phyloP scores from a whole-genome alignment of 1,140 invertebrate species.

The Helicoverpa zea region DNA sequence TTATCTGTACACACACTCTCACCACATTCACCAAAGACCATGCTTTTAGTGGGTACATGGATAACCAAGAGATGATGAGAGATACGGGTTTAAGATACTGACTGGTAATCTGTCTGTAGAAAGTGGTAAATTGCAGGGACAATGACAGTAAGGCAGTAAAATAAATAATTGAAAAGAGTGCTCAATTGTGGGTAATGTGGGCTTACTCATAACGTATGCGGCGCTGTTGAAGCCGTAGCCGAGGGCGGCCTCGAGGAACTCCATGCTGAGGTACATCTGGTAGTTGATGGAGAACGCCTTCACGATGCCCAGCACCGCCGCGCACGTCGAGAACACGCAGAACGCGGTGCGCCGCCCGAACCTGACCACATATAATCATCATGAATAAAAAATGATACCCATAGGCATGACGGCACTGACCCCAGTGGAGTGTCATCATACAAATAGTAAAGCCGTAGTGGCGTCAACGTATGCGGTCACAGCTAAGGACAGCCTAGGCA shows the following conservation, averaged over 20 bases:
- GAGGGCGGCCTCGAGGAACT: conserved; percentile 86
- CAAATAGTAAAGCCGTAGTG: background rate
- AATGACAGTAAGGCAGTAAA: background rate
- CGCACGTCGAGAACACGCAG: conserved; percentile 75
- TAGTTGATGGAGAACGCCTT: conserved; percentile 87
- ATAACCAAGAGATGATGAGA: too few species aligned
- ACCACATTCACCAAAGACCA: too few species aligned
- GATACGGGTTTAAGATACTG: too few species aligned
- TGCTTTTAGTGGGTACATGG: too few species aligned
- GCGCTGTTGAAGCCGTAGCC: conserved; percentile 87
- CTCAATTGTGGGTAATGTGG: background rate
- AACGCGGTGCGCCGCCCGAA: conserved; percentile 87
- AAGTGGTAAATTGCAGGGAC: too few species aligned
- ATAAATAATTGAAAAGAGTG: conserved; percentile 39
- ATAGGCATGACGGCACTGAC: background rate
- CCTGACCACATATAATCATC: conserved; percentile 66
- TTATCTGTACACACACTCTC: background rate
- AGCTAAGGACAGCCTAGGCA: background rate
- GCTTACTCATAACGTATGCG: conserved; percentile 87
- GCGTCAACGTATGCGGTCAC: background rate
- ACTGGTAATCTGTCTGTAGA: too few species aligned
- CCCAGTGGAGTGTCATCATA: too few species aligned
- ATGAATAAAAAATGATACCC: background rate
- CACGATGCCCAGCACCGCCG: conserved; percentile 82
- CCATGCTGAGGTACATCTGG: conserved; percentile 85